Percentiles rank a stretch among this genome's conserved stretches.
These are phyloP conservation scores for Idaea dimidiata DNA, from an alignment of 2,888 invertebrate species.

Conservation along the genomic window DNA sequence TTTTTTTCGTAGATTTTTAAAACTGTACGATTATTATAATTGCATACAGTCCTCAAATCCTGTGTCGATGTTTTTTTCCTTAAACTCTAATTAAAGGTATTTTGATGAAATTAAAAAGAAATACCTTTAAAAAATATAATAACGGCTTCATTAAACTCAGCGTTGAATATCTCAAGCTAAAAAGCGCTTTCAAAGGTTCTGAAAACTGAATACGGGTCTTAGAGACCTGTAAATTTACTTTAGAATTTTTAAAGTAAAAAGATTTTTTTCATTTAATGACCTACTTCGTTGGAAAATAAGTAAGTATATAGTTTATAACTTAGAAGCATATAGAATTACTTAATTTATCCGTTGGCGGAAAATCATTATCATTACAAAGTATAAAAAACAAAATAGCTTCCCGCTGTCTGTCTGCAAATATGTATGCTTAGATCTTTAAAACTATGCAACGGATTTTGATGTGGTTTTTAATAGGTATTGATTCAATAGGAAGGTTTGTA, in stretches of 20 bases:
- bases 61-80: slow-evolving; percentile 25
- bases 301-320: slow-evolving; percentile 6
- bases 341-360: too few relatives aligned
- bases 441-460: too few relatives aligned
- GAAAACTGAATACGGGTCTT: slow-evolving; percentile 58
- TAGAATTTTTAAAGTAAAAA: not conserved
- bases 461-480: too few relatives aligned
- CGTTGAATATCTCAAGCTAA: slow-evolving; percentile 58
- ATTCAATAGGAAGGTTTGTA: too few relatives aligned
- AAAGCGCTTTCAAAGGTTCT: slow-evolving; percentile 57
- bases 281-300: slow-evolving; percentile 4
- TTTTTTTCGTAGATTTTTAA: too few relatives aligned
- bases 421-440: too few relatives aligned
- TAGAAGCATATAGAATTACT: not conserved
- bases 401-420: too few relatives aligned
- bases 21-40: too few relatives aligned
- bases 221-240: slow-evolving; percentile 28
- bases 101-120: slow-evolving; percentile 57
- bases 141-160: slow-evolving; percentile 69
- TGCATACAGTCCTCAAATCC: not conserved
- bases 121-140: slow-evolving; percentile 67
- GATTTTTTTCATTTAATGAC: not conserved
- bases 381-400: too few relatives aligned
- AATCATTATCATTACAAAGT: too few relatives aligned
- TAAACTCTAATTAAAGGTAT: slow-evolving; percentile 57